Percentiles rank a stretch among this genome's conserved stretches.
phyloP scores from a whole-genome alignment of 2,888 invertebrate genomes.

The Nipponacmea schrenckii region DNA sequence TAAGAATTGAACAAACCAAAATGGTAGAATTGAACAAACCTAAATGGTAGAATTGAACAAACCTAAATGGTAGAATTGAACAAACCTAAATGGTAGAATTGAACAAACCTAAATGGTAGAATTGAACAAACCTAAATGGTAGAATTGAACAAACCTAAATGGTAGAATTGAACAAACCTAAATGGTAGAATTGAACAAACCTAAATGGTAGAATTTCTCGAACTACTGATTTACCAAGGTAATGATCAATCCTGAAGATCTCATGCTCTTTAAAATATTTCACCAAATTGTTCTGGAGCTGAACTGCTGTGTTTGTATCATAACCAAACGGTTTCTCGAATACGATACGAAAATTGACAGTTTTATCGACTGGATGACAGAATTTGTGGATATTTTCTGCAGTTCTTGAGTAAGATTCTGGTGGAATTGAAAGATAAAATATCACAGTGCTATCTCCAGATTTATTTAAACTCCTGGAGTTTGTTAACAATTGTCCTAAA shows the following conservation, averaged over 20 bases:
- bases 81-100: too few relatives aligned
- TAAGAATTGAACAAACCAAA: too few relatives aligned
- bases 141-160: too few relatives aligned
- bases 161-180: too few relatives aligned
- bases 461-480: not conserved
- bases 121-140: too few relatives aligned
- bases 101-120: too few relatives aligned
- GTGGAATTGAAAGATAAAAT: conserved; percentile 62
- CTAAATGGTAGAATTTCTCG: conserved; percentile 63
- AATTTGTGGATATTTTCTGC: conserved; percentile 37
- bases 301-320: conserved; percentile 85
- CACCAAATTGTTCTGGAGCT: conserved; percentile 84
- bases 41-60: too few relatives aligned
- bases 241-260: conserved; percentile 97
- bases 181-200: too few relatives aligned
- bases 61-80: too few relatives aligned
- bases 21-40: too few relatives aligned
- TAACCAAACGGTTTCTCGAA: conserved; percentile 98
- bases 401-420: conserved; percentile 48
- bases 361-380: conserved; percentile 30
- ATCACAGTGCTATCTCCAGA: conserved; percentile 36
- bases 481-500: conserved; percentile 33
- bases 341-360: conserved; percentile 85
- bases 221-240: conserved; percentile 78
- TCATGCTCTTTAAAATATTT: conserved; percentile 82